Base-by-base conservation (phyloP, 2,888 invertebrate genomes). In the Andrena camellia region DNA sequence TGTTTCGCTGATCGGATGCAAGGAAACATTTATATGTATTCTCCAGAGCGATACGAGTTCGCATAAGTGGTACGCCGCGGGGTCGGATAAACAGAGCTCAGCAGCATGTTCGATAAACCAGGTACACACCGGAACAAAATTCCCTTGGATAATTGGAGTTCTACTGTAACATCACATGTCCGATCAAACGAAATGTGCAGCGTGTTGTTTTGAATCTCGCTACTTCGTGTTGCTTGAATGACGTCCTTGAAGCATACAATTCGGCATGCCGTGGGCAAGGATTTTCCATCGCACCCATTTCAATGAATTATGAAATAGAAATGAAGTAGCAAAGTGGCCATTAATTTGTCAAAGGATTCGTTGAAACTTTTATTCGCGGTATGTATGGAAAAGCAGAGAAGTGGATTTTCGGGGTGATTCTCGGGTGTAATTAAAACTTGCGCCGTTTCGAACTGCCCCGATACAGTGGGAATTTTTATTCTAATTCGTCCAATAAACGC, bases 341-440 rank as follows among this genome's bases (percentile, higher is more conserved):
- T 3, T 29, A 59, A 60, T 70, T 48, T 35, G 60, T 60, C 59
- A 42, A 57, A 2, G 20, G 20, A 48, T 2, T 20, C 70, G 48
- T 70, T 48, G 70, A 60, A 59, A 60, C 20, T 60, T 42, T 10
- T 20, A 20, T 20, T 29, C 13, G 10, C 10, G 17, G 2, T 26
- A 48, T 50, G 52, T 29, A 17, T 13, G 20, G 20, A 2, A 29
- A 67, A 23, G 31, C 3, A 59, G n/a, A 29, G 31, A 42, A 66
- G 42, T 42, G 31, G 50, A 60, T 59, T 66, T 70, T 66, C 52
- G 17, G 59, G 62, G 66, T 54, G 26, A 31, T 62, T 63, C 60
- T 62, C 7, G 59, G 71, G 70, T 67, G 54, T 33, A 70, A 64
- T 80, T 71, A 80, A 67, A 80, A 80, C 64, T 70, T 54, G 7